phyloP scores from a whole-genome alignment of 2,113 vertebrate genomes.

The Chelonoidis abingdonii region DNA sequence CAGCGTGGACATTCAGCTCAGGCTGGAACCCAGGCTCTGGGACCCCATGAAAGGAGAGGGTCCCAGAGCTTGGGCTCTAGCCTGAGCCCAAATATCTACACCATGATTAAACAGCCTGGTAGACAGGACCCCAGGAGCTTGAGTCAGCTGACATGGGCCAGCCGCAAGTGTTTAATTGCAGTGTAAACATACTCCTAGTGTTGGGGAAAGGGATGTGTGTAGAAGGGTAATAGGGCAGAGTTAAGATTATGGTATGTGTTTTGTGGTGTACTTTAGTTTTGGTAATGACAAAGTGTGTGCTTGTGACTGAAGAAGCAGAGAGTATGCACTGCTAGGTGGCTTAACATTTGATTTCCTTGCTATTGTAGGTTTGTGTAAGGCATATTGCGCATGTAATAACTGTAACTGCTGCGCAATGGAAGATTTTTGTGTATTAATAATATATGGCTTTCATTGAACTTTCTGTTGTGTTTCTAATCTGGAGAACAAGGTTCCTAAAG shows the following conservation, averaged over 20 bases:
- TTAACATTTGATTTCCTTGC: not conserved
- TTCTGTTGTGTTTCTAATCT: not conserved
- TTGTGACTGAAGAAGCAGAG: not conserved
- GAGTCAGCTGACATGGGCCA: not conserved
- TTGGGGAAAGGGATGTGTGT: not conserved
- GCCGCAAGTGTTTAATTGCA: not conserved
- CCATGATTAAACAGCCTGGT: too few species aligned
- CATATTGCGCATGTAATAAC: accelerated
- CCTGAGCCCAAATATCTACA: not conserved
- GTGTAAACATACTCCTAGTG: not conserved
- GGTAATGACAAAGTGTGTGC: not conserved
- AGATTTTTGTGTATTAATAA: not conserved
- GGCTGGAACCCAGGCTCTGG: too few species aligned
- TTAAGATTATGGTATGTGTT: not conserved
- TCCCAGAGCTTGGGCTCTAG: not conserved
- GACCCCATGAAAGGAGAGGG: not conserved
- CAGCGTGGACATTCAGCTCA: not conserved
- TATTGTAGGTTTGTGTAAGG: not conserved
- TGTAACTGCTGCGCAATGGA: not conserved
- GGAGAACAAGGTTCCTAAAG: not conserved
- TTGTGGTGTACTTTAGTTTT: not conserved
- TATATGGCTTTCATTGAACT: not conserved
- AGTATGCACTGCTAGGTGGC: not conserved
- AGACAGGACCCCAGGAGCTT: too few species aligned
- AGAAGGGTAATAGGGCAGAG: not conserved